phyloP scores from a whole-genome alignment of 2,888 invertebrate species.

The Malthinus seriepunctatus region DNA sequence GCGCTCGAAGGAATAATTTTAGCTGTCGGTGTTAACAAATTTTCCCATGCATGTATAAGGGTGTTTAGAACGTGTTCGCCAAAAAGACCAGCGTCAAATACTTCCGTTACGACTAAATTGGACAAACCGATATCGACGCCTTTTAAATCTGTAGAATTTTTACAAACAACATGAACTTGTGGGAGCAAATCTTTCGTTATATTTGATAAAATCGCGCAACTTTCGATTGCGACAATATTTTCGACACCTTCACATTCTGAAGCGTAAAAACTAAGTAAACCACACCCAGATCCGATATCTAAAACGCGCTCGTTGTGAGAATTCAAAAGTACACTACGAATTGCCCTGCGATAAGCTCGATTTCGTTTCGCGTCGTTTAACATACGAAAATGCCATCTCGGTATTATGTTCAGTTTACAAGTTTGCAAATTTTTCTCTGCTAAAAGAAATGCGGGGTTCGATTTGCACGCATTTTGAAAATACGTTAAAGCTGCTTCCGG shows the following conservation, averaged over 20 bases:
- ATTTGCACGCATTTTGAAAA: conserved; percentile 39
- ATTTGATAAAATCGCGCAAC: conserved; percentile 64
- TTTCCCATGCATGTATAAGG: conserved; percentile 69
- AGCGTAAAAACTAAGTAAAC: conserved; percentile 74
- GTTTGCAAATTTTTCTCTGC: conserved; percentile 69
- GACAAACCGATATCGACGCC: conserved; percentile 36
- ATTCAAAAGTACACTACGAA: conserved; percentile 57
- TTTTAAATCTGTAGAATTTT: conserved; percentile 62
- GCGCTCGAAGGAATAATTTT: conserved; percentile 65
- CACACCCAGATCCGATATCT: conserved; percentile 80
- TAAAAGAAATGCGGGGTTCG: conserved; percentile 38
- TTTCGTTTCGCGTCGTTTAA: conserved; percentile 75
- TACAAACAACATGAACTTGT: conserved; percentile 59
- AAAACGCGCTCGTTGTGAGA: conserved; percentile 61
- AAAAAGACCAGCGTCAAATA: conserved; percentile 78
- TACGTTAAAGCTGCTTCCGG: conserved; percentile 43
- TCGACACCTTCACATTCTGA: conserved; percentile 49
- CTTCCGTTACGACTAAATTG: conserved; percentile 74
- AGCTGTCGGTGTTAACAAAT: conserved; percentile 58
- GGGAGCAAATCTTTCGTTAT: conserved; percentile 63
- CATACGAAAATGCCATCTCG: conserved; percentile 84
- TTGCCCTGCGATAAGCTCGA: conserved; percentile 66
- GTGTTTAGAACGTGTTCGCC: conserved; percentile 74
- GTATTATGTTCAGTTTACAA: conserved; percentile 68
- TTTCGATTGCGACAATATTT: conserved; percentile 70